Conservation (phyloP, 37 sponge, comb jelly and placozoan species). For the Beroe forskalii region DNA sequence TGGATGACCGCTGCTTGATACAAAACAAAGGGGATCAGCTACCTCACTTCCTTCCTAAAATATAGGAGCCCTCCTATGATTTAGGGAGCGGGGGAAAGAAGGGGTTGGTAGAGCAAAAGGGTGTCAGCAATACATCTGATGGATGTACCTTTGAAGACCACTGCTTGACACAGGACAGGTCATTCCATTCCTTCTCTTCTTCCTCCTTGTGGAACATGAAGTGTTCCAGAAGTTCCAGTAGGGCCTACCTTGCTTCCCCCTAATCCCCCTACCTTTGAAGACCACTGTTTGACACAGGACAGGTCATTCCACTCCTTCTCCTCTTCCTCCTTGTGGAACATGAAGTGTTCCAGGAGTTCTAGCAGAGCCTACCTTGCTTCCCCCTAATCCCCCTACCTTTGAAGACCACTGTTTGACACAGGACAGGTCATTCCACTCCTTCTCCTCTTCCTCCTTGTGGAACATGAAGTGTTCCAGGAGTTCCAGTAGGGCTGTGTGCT, state of each 20-base stretch:
- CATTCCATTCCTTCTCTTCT: neutral
- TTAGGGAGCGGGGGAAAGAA: no score
- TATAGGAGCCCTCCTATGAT: no score
- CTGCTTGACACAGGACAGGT: neutral
- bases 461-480: slow-evolving; percentile 64
- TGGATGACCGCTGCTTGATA: no score
- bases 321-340: slow-evolving; percentile 38
- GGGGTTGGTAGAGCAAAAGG: no score
- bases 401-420: slow-evolving; percentile 54
- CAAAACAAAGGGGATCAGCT: no score
- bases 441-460: neutral
- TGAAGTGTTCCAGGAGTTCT: slow-evolving; percentile 18
- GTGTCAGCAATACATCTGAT: no score
- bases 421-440: slow-evolving; percentile 56
- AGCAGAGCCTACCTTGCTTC: no score
- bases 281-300: neutral
- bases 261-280: slow-evolving; percentile 33
- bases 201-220: slow-evolving; percentile 44
- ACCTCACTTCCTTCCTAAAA: no score
- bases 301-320: slow-evolving; percentile 4
- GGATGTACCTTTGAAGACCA: slow-evolving; percentile 50
- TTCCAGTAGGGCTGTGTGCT: slow-evolving; percentile 21
- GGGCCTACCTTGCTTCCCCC: no score
- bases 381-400: no score
- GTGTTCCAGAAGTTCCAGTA: slow-evolving; percentile 5